phyloP scores from a whole-genome alignment of 2,797 vertebrate species.

The Tokudaia tokunoshimensis region DNA sequence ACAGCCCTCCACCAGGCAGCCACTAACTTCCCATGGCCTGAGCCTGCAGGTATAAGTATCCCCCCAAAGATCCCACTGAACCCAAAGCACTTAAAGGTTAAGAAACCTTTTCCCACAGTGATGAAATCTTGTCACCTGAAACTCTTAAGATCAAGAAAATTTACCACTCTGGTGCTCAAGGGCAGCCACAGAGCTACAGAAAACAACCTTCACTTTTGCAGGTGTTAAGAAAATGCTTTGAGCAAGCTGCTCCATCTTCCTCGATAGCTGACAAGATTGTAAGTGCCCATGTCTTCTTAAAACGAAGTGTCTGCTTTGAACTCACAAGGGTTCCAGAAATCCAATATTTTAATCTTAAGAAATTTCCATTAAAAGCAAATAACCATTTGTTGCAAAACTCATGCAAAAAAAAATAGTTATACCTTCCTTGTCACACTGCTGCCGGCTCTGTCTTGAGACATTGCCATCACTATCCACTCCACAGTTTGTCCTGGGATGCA shows the following conservation, averaged over 20 bases:
- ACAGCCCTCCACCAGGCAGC: not conserved
- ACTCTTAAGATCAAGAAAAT: constrained; percentile 35
- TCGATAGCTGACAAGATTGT: constrained; percentile 41
- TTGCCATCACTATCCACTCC: not conserved
- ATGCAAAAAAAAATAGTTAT: not conserved
- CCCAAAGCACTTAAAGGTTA: constrained; percentile 20
- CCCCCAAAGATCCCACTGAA: constrained; percentile 30
- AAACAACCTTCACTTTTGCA: constrained; percentile 26
- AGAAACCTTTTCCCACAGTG: constrained; percentile 25
- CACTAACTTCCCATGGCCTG: constrained; percentile 18
- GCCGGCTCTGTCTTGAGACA: not conserved
- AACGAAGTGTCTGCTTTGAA: constrained; percentile 67
- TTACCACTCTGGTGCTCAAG: not conserved
- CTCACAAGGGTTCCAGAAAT: constrained; percentile 55
- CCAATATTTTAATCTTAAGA: constrained; percentile 51
- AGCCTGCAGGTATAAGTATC: not conserved
- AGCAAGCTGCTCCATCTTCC: constrained; percentile 21
- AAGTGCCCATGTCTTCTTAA: constrained; percentile 46
- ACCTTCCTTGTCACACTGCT: not conserved
- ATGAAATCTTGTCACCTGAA: constrained; percentile 68
- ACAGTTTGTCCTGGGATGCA: not conserved
- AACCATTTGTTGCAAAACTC: constrained; percentile 22
- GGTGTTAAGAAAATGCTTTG: constrained; percentile 33
- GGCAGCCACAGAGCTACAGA: not conserved
- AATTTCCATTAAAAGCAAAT: constrained; percentile 66